These are phyloP conservation scores for Theristicus caerulescens DNA, from an alignment of 2,113 vertebrate genomes.

Conservation along the genomic window DNA sequence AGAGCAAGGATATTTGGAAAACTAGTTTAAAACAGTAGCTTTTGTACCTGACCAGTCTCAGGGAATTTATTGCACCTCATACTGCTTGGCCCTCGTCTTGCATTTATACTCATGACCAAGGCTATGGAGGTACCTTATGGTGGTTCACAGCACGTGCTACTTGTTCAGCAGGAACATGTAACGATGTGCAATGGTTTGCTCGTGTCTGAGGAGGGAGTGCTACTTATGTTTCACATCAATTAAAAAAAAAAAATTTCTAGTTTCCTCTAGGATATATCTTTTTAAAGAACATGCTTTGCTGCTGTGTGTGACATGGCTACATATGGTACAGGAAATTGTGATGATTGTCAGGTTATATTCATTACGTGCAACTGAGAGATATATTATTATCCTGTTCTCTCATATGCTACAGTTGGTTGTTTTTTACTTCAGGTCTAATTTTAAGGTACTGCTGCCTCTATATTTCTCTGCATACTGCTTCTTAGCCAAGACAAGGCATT, in stretches of 20 bases:
- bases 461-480: background rate
- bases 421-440: conserved; percentile 1
- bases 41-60: background rate
- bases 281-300: background rate
- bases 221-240: background rate
- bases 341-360: background rate
- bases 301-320: background rate
- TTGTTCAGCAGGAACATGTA: background rate
- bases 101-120: background rate
- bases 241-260: background rate
- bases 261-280: background rate
- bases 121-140: background rate
- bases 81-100: background rate
- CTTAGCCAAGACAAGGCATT: background rate
- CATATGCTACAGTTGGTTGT: background rate
- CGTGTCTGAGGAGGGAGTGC: background rate
- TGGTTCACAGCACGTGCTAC: background rate
- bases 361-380: background rate
- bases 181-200: background rate
- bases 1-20: background rate
- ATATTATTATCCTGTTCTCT: background rate
- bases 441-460: background rate
- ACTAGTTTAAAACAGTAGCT: background rate
- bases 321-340: background rate
- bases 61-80: background rate